These are phyloP conservation scores for Botrylloides violaceus DNA, from an alignment of 23 tunicate species.

Conservation along the genomic window DNA sequence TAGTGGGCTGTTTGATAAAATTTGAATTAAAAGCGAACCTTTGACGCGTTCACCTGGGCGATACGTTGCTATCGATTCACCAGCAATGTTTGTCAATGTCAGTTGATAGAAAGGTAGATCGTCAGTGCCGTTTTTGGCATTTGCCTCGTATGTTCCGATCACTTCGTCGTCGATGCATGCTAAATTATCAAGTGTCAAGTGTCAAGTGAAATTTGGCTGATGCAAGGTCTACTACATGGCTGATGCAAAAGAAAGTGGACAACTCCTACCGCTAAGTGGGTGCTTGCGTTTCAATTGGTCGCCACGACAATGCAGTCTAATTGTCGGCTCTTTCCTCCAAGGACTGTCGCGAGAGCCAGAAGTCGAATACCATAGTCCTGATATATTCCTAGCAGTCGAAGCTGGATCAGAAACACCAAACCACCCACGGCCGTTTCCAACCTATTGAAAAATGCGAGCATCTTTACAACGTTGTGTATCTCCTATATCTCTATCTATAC, in stretches of 20 bases:
- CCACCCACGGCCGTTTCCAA: conserved; percentile 24
- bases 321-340: conserved; percentile 8
- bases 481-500: too few species aligned
- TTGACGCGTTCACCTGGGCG: not conserved
- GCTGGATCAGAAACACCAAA: conserved; percentile 14
- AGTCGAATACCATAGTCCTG: conserved; percentile 16
- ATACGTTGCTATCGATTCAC: not conserved
- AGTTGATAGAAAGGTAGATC: not conserved
- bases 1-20: too few species aligned
- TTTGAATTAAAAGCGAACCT: not conserved
- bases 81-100: not conserved
- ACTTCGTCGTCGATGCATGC: not conserved
- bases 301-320: not conserved
- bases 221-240: too few species aligned
- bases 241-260: too few species aligned
- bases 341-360: not conserved
- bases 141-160: not conserved
- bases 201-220: not conserved
- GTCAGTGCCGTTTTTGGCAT: not conserved
- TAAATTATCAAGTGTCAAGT: not conserved
- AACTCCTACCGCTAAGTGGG: not conserved
- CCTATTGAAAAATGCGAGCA: not conserved
- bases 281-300: not conserved
- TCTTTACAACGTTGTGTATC: too few species aligned
- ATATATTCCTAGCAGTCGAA: not conserved